These are phyloP conservation scores for Drosophila persimilis DNA, from an alignment of 1,140 invertebrate genomes.

Conservation along the genomic window DNA sequence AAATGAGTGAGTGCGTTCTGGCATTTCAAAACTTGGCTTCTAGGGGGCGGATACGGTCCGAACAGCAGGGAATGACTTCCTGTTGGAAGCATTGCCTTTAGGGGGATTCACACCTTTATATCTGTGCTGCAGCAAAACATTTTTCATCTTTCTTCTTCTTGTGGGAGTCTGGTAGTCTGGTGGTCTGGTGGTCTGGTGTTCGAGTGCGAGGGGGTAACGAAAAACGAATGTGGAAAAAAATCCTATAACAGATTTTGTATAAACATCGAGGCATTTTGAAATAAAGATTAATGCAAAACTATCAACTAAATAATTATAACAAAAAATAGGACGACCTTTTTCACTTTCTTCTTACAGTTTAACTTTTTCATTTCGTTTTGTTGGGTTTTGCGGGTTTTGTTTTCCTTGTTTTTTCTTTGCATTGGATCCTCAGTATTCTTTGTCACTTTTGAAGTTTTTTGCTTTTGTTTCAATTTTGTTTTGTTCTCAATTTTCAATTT, in stretches of 20 bases:
- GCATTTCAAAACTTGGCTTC: constrained; percentile 34
- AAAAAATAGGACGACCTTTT: constrained; percentile 66
- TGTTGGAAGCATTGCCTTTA: constrained; percentile 6
- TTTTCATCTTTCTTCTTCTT: constrained; percentile 9
- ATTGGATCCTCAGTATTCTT: constrained; percentile 19
- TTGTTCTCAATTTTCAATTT: constrained; percentile 30
- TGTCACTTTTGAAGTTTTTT: constrained; percentile 26
- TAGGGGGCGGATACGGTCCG: constrained; percentile 13
- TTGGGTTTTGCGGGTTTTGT: neutral
- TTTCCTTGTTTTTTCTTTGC: constrained; percentile 19
- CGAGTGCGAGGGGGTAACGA: constrained; percentile 25
- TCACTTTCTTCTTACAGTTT: constrained; percentile 58
- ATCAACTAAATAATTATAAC: constrained; percentile 68
- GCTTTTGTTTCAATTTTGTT: neutral
- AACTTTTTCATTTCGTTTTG: constrained; percentile 23
- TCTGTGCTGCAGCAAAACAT: constrained; percentile 31
- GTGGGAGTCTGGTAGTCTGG: no score
- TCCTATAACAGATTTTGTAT: constrained; percentile 74
- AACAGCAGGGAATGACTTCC: constrained; percentile 6
- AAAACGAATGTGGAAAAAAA: constrained; percentile 43
- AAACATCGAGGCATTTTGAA: constrained; percentile 52
- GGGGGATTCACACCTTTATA: constrained; percentile 17
- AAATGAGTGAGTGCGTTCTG: constrained; percentile 22
- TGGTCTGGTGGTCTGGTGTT: constrained; percentile 19
- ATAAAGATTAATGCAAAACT: constrained; percentile 49